A percentile compares a stretch with the other conserved stretches of the same genome.
Conservation (phyloP, 2,888 invertebrate genomes). For the Macaria liturata region DNA sequence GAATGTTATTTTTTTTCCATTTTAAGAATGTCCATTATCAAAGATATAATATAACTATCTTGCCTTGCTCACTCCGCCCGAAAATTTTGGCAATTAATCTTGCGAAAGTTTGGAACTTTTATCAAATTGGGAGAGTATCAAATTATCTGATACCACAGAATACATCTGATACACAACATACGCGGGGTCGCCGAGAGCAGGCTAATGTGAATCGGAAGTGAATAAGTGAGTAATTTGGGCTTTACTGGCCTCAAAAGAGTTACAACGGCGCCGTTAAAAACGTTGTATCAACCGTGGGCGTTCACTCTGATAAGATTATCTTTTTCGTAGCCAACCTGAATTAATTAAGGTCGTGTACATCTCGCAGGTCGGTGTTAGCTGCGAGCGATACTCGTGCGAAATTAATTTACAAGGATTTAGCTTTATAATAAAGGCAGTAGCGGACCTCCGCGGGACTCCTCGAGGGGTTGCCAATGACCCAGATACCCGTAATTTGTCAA, state of each 20-base stretch:
- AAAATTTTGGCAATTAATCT: slow-evolving; percentile 43
- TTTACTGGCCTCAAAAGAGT: slow-evolving; percentile 4
- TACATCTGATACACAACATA: slow-evolving; percentile 18
- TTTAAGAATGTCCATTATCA: neutral
- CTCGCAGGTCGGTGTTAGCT: slow-evolving; percentile 50
- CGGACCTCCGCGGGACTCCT: slow-evolving; percentile 6
- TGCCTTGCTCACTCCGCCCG: slow-evolving; percentile 20
- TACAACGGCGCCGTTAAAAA: slow-evolving; percentile 25
- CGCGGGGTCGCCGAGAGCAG: slow-evolving; percentile 1
- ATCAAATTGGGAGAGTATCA: slow-evolving; percentile 34
- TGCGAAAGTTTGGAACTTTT: slow-evolving; percentile 37
- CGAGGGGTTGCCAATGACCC: slow-evolving; percentile 23
- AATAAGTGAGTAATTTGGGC: slow-evolving; percentile 6
- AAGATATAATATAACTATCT: slow-evolving; percentile 28
- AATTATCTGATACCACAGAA: slow-evolving; percentile 32
- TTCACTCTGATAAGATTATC: slow-evolving; percentile 41
- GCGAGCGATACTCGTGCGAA: slow-evolving; percentile 54
- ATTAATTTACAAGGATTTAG: slow-evolving; percentile 46
- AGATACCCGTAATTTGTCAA: slow-evolving; percentile 17
- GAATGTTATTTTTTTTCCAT: too few species aligned
- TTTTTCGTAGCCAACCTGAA: slow-evolving; percentile 46
- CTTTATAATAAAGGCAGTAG: slow-evolving; percentile 19
- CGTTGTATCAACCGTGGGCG: slow-evolving; percentile 42
- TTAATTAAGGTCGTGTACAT: slow-evolving; percentile 53
- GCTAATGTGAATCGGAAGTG: slow-evolving; percentile 6